Percentiles rank a stretch among this genome's conserved stretches.
Conservation (phyloP, 2,888 invertebrate species). For the Ceratothoa steindachneri region DNA sequence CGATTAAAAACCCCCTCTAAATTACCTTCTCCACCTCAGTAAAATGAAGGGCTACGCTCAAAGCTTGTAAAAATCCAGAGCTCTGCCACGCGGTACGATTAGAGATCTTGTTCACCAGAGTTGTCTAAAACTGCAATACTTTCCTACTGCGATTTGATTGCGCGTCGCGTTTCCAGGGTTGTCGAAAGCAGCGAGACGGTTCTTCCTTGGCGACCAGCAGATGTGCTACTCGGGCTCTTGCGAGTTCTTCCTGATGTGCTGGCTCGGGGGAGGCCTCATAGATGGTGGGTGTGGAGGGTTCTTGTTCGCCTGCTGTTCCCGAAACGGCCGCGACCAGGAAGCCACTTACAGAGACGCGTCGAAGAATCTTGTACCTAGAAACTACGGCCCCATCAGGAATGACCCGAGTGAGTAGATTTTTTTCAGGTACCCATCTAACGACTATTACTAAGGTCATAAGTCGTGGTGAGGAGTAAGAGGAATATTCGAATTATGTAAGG, state of each 20-base stretch:
- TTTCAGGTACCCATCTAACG: neutral
- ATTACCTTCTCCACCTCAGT: no score
- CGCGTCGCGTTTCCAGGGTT: no score
- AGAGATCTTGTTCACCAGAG: no score
- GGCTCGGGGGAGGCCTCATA: slow-evolving; percentile 81
- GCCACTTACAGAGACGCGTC: slow-evolving; percentile 51
- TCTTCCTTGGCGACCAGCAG: slow-evolving; percentile 51
- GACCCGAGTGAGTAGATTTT: slow-evolving; percentile 67
- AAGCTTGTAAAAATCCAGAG: no score
- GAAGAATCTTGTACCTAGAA: slow-evolving; percentile 55
- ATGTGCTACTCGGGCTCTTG: slow-evolving; percentile 71
- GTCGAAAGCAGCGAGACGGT: slow-evolving; percentile 31
- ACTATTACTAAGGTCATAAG: no score
- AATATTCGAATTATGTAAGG: no score
- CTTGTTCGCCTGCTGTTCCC: slow-evolving; percentile 80
- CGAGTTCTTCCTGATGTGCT: slow-evolving; percentile 86
- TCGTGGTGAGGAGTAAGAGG: no score
- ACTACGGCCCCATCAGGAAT: slow-evolving; percentile 70
- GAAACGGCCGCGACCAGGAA: slow-evolving; percentile 52
- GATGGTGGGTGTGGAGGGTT: slow-evolving; percentile 76
- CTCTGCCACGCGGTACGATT: no score
- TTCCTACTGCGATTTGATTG: no score
- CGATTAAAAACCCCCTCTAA: no score
- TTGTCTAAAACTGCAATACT: no score
- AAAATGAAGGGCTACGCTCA: no score